Conservation (phyloP, 2,888 invertebrate genomes). For the Pseudococcus jackbeardsleyi region DNA sequence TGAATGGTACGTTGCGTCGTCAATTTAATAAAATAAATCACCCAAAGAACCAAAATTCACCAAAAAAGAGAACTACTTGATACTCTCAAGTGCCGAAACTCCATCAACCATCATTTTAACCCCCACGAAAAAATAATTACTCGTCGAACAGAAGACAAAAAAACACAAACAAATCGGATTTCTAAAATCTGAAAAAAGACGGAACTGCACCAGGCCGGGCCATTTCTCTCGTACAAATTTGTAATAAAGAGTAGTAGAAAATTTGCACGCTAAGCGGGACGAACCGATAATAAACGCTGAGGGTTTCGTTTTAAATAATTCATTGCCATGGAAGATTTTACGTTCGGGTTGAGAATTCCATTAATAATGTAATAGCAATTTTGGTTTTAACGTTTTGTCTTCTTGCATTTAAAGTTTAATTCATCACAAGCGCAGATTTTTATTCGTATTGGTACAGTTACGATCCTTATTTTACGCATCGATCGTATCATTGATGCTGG, state of each 20-base stretch:
- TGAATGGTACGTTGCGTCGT: no score
- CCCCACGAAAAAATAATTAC: not conserved
- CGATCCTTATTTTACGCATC: not conserved
- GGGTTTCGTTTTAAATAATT: conserved; percentile 49
- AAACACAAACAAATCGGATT: not conserved
- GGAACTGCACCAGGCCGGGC: not conserved
- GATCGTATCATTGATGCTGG: not conserved
- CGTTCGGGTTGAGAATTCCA: conserved; percentile 40
- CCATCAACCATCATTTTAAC: no score
- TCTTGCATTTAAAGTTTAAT: conserved; percentile 43
- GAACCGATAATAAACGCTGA: conserved; percentile 36
- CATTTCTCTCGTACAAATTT: not conserved
- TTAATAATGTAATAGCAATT: conserved; percentile 47
- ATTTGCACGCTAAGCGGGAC: not conserved
- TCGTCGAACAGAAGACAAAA: not conserved
- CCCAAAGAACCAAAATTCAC: no score
- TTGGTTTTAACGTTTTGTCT: conserved; percentile 48
- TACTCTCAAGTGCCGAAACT: no score
- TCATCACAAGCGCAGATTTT: conserved; percentile 33
- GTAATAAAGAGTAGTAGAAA: conserved; percentile 14
- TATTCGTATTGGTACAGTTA: not conserved
- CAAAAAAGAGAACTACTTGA: no score
- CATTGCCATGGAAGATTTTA: conserved; percentile 41
- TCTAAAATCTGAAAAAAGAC: not conserved
- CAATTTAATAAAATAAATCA: no score